These are phyloP conservation scores for Chitala chitala DNA, from an alignment of 2,113 vertebrate genomes.

Conservation along the genomic window DNA sequence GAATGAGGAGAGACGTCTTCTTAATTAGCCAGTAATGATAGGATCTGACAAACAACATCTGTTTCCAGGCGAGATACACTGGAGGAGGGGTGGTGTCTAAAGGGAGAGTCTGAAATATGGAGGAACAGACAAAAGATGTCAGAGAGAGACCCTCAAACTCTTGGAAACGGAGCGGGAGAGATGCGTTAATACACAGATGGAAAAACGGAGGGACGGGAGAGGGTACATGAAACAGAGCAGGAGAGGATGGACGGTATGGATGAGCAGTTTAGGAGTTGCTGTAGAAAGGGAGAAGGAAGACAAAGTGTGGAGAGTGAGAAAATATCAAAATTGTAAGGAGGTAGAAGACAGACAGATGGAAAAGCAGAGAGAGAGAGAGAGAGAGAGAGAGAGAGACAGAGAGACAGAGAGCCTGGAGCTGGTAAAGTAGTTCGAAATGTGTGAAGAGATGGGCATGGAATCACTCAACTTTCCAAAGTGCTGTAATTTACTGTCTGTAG, in stretches of 20 bases:
- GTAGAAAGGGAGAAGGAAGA: constrained; percentile 27
- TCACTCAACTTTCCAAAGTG: constrained; percentile 53
- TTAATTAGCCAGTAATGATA: constrained; percentile 76
- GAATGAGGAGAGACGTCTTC: constrained; percentile 60
- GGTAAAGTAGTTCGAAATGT: constrained; percentile 24
- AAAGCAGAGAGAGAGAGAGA: constrained; percentile 29
- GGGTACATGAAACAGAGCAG: no score
- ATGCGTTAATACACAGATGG: constrained; percentile 43
- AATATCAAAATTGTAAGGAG: no score
- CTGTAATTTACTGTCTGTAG: constrained; percentile 66
- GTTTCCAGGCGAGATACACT: constrained; percentile 52
- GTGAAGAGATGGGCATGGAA: constrained; percentile 61
- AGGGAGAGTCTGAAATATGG: constrained; percentile 14
- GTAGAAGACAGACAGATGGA: no score
- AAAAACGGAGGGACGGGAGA: constrained; percentile 43
- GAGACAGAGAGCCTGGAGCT: neutral
- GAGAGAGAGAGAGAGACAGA: constrained; percentile 27
- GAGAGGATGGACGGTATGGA: no score
- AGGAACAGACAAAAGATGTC: constrained; percentile 26
- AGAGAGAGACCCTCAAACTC: constrained; percentile 4
- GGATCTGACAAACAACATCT: constrained; percentile 79
- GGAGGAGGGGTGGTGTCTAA: constrained; percentile 10
- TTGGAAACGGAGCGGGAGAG: constrained; percentile 23
- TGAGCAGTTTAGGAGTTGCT: constrained; percentile 31
- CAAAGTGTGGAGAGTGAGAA: constrained; percentile 35